These are phyloP conservation scores for Phylloscopus trochiloides DNA, from an alignment of 2,113 vertebrate species.

Conservation along the genomic window DNA sequence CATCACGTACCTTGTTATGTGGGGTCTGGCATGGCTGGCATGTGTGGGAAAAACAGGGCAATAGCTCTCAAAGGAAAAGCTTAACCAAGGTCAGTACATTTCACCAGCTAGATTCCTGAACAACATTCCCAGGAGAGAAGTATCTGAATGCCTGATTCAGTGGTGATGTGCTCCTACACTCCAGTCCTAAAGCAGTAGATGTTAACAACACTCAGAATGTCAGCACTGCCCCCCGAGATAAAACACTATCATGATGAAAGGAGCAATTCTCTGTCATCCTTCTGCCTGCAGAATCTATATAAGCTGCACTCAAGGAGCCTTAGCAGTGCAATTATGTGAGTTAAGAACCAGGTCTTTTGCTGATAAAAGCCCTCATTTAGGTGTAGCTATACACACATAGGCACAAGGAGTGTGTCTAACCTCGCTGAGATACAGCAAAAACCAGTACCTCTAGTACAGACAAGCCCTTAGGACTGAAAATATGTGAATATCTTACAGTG, in stretches of 20 bases:
- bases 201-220: background rate
- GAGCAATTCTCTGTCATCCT: background rate
- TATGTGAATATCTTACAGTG: background rate
- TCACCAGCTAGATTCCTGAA: background rate
- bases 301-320: background rate
- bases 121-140: background rate
- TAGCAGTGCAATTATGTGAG: background rate
- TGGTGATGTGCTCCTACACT: background rate
- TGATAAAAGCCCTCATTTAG: background rate
- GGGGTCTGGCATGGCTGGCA: background rate
- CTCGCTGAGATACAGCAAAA: background rate
- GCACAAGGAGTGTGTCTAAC: background rate
- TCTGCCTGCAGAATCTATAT: background rate
- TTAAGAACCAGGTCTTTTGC: background rate
- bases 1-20: background rate
- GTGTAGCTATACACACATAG: background rate
- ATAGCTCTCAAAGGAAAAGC: background rate
- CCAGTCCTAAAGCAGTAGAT: background rate
- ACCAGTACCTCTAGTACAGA: accelerated
- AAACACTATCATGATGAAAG: background rate
- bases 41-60: background rate
- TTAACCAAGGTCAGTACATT: background rate
- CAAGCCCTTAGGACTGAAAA: background rate
- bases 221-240: background rate
- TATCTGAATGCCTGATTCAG: background rate